Percentiles rank a stretch among this genome's conserved stretches.
Evolutionary conservation across 2,113 vertebrate species (phyloP).

Genomic region (Panthera uncia): DNA sequence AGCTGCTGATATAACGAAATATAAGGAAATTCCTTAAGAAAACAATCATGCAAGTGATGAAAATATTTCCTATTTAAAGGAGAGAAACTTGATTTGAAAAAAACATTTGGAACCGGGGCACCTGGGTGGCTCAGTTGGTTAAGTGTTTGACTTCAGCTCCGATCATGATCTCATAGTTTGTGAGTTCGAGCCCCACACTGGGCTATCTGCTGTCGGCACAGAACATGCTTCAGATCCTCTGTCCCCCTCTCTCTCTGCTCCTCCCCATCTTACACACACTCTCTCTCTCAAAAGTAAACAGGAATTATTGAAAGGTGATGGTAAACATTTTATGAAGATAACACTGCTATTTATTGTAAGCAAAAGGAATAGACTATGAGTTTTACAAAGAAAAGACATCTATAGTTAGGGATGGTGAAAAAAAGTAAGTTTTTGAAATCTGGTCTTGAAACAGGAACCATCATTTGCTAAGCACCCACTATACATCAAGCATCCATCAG

Average conservation of each 20-base stretch:
- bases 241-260: too few species aligned
- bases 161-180: too few species aligned
- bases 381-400: neutral
- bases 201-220: too few species aligned
- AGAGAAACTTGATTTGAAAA: conserved; percentile 10
- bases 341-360: neutral
- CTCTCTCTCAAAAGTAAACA: neutral
- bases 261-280: too few species aligned
- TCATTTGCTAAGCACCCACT: neutral
- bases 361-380: neutral
- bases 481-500: neutral
- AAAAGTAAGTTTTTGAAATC: neutral
- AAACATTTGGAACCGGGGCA: neutral
- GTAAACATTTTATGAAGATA: conserved; percentile 18
- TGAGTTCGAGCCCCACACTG: too few species aligned
- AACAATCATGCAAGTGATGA: neutral
- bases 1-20: neutral
- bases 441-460: conserved; percentile 2
- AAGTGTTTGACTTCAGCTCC: too few species aligned
- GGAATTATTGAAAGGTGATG: neutral
- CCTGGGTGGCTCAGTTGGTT: too few species aligned
- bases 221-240: too few species aligned
- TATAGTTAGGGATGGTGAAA: neutral
- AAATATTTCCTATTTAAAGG: neutral
- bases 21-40: neutral